These are phyloP conservation scores for Polydrusus tereticollis DNA, from an alignment of 2,888 invertebrate genomes.

Conservation along the genomic window DNA sequence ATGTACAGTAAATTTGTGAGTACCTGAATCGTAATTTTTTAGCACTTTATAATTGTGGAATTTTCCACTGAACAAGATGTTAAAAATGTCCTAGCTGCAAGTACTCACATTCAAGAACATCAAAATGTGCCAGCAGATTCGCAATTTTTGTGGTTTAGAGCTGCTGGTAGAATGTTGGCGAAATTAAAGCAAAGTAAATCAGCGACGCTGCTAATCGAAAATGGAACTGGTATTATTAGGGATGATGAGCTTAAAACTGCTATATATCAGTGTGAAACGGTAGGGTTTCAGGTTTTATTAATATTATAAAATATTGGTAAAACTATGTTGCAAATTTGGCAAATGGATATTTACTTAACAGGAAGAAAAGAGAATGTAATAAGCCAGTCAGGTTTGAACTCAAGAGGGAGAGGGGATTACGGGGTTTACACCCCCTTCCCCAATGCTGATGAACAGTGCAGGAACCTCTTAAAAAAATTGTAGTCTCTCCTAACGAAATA, in stretches of 20 bases:
- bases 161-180: constrained; percentile 57
- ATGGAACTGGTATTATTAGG: constrained; percentile 68
- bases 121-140: constrained; percentile 77
- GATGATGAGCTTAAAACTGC: constrained; percentile 66
- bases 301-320: background rate
- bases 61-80: constrained; percentile 72
- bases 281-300: constrained; percentile 58
- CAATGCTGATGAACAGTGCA: too few species aligned
- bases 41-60: constrained; percentile 85
- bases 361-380: too few species aligned
- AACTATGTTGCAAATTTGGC: too few species aligned
- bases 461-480: too few species aligned
- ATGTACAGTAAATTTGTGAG: too few species aligned
- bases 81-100: constrained; percentile 70
- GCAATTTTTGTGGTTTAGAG: constrained; percentile 80
- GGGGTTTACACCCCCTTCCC: too few species aligned
- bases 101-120: constrained; percentile 72
- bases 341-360: background rate
- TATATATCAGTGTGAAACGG: constrained; percentile 68
- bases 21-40: too few species aligned
- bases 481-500: too few species aligned
- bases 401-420: too few species aligned
- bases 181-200: constrained; percentile 59
- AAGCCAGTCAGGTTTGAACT: too few species aligned
- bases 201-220: constrained; percentile 60